Evolutionary conservation across 2,113 vertebrate species (phyloP).

Genomic region (Thomomys bottae): DNA sequence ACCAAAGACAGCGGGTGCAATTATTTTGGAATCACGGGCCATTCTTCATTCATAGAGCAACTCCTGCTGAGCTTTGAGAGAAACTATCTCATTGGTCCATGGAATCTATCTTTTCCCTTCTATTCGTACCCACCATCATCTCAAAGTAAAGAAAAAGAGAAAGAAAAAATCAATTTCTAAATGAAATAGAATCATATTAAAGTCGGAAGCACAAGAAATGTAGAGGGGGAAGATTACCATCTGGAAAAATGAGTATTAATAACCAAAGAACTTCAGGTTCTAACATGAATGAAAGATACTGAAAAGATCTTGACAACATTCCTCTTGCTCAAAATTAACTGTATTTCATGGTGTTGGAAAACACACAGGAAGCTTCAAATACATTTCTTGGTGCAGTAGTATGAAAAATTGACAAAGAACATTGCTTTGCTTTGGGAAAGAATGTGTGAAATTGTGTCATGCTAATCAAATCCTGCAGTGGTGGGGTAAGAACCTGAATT

Average conservation of each 20-base stretch:
- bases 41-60: background rate
- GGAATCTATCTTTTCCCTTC: slow-evolving; percentile 32
- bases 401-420: slow-evolving; percentile 62
- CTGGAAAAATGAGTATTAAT: slow-evolving; percentile 75
- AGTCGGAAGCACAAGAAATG: slow-evolving; percentile 62
- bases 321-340: slow-evolving; percentile 35
- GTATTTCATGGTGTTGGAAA: slow-evolving; percentile 23
- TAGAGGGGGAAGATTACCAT: slow-evolving; percentile 56
- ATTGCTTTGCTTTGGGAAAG: slow-evolving; percentile 58
- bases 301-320: slow-evolving; percentile 57
- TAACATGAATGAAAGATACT: slow-evolving; percentile 59
- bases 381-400: slow-evolving; percentile 33
- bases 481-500: slow-evolving; percentile 1
- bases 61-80: background rate
- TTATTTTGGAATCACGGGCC: background rate
- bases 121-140: slow-evolving; percentile 32
- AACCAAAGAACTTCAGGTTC: slow-evolving; percentile 71
- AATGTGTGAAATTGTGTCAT: slow-evolving; percentile 36
- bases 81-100: background rate
- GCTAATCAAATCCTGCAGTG: slow-evolving; percentile 39
- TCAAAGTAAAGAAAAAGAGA: slow-evolving; percentile 56
- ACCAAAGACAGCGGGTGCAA: background rate
- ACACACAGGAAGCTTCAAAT: slow-evolving; percentile 13
- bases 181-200: slow-evolving; percentile 43
- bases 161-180: slow-evolving; percentile 59